Evolutionary conservation across 2,888 invertebrate genomes (phyloP), one percentile per base, ranked within the genome.

Genomic region (Drosophila bunnanda): DNA sequence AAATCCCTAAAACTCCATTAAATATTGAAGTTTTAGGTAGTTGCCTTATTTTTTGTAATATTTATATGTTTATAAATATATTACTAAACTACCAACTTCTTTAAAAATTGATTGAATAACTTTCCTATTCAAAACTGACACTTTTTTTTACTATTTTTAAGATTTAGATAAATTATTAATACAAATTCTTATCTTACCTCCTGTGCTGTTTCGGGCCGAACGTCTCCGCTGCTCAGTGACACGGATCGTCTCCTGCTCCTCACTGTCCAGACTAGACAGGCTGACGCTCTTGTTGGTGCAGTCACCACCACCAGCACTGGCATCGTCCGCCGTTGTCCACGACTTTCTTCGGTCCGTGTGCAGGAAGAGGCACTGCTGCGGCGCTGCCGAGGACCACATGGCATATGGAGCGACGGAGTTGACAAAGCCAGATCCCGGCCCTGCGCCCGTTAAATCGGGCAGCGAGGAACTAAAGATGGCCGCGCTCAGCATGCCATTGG

Each of bases 321-420:
- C 93, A 89, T 95, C 95, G 90, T 97, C 97, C 66, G 96, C 93
- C n/a, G 96, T 97, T 7, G 97, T 96, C 97, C 97, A 97, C 77
- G 97, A 97, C 90, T 96, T 95, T 80, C 97, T 93, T 4, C 96
- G 93, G 71, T 92, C 92, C 10, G 91, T 86, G 76, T 92, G 91
- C 61, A 91, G 80, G n/a, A 92, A 82, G 25, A 92, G 80, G 76
- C 91, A 91, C 73, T 92, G 92, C 60, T 91, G 92, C 15, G 89
- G 89, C 7, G 90, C 85, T 25, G 90, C 85, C 12, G 73, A 72
- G 38, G 91, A 89, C 92, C 92, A 93, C 82, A 92, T 91, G 46
- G 85, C 75, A 67, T 78, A 86, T 15, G 82, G 79, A 0, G 78
- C 36, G 0, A 17, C 32, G 15, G 43, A 36, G n/a, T n/a, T 25